Conservation (phyloP, 2,888 invertebrate species). For the Podabrus alpinus region DNA sequence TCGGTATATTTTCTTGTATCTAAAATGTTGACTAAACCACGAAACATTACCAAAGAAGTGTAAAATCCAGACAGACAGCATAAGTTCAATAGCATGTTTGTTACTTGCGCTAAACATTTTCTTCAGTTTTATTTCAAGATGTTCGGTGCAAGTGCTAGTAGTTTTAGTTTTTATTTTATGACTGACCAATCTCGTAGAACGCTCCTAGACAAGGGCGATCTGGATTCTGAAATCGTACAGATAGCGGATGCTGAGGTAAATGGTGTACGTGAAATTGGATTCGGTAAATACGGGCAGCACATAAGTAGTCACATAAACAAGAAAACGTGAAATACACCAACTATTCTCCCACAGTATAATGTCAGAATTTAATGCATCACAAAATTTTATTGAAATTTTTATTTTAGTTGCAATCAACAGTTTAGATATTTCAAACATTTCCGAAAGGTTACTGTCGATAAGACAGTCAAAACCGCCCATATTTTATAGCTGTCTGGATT, state of each 20-base stretch:
- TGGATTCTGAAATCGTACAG: constrained; percentile 32
- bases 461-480: not conserved
- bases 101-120: constrained; percentile 8
- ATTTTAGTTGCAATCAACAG: not conserved
- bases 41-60: constrained; percentile 21
- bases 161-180: constrained; percentile 33
- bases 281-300: constrained; percentile 34
- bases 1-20: constrained; percentile 10
- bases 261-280: constrained; percentile 36
- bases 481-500: not conserved
- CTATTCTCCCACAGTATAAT: constrained; percentile 18
- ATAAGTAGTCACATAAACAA: constrained; percentile 31
- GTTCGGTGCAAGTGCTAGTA: constrained; percentile 20
- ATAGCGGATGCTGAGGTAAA: constrained; percentile 32
- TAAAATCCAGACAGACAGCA: constrained; percentile 12
- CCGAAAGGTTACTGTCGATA: not conserved
- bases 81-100: constrained; percentile 23
- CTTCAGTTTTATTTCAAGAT: constrained; percentile 6
- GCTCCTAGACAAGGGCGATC: constrained; percentile 28
- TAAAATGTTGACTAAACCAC: constrained; percentile 17
- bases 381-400: not conserved
- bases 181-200: constrained; percentile 34
- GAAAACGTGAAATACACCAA: constrained; percentile 23
- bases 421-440: not conserved
- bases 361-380: not conserved